A percentile compares a stretch with the other conserved stretches of the same genome.
Conservation (phyloP, 2,888 invertebrate species). For the Lochmaea capreae region DNA sequence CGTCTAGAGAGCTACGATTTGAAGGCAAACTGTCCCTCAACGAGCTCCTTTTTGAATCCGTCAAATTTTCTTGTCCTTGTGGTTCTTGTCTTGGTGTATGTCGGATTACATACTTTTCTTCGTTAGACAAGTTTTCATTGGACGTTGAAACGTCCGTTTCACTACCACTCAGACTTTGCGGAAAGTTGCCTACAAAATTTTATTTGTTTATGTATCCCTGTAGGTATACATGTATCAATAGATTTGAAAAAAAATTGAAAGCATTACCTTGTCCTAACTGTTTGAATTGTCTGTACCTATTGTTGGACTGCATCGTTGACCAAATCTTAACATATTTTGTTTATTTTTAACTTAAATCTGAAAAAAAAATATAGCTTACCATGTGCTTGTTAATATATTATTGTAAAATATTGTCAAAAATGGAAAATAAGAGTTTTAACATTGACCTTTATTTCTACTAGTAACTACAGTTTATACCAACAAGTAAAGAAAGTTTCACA, state of each 20-base stretch:
- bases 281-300: slow-evolving; percentile 55
- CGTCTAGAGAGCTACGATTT: slow-evolving; percentile 78
- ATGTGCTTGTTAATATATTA: not conserved
- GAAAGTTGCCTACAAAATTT: slow-evolving; percentile 67
- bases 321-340: slow-evolving; percentile 33
- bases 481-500: too few species aligned
- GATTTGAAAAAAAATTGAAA: slow-evolving; percentile 7
- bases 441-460: too few species aligned
- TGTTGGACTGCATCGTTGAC: slow-evolving; percentile 56
- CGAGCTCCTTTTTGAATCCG: slow-evolving; percentile 71
- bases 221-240: not conserved
- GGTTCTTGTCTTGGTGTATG: slow-evolving; percentile 90
- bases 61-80: slow-evolving; percentile 88
- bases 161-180: slow-evolving; percentile 83
- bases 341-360: slow-evolving; percentile 21
- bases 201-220: not conserved
- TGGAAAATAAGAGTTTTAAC: too few species aligned
- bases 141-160: slow-evolving; percentile 93
- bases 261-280: slow-evolving; percentile 55
- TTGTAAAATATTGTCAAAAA: too few species aligned
- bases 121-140: slow-evolving; percentile 88
- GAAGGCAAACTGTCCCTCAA: slow-evolving; percentile 71
- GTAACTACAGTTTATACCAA: too few species aligned
- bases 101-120: slow-evolving; percentile 85
- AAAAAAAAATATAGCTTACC: not conserved